Percentiles rank a stretch among this genome's conserved stretches.
These are phyloP conservation scores for Sesamia inferens DNA, from an alignment of 2,888 invertebrate species.

Conservation along the genomic window DNA sequence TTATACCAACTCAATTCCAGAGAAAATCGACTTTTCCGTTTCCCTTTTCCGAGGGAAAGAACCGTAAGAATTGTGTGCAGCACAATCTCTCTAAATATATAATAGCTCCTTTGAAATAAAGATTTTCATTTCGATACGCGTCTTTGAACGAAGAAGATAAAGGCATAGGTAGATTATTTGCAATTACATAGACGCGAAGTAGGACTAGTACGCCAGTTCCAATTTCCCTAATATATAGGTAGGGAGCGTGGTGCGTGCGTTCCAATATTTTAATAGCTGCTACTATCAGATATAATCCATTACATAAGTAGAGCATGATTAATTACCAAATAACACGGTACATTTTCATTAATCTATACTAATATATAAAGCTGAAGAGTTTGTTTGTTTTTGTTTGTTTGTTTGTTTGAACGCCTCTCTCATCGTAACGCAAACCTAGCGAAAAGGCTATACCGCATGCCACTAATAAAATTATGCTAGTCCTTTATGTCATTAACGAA, in stretches of 20 bases:
- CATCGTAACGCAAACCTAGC: no score
- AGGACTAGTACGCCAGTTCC: background rate
- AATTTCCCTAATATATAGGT: background rate
- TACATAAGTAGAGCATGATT: conserved; percentile 24
- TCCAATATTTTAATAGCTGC: conserved; percentile 37
- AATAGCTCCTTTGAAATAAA: conserved; percentile 36
- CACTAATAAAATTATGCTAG: no score
- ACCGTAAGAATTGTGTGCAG: conserved; percentile 35
- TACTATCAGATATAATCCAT: conserved; percentile 21
- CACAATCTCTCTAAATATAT: conserved; percentile 42
- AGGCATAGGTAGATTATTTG: conserved; percentile 8
- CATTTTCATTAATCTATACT: background rate
- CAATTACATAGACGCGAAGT: conserved; percentile 18
- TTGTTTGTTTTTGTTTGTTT: no score
- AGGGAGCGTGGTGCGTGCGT: background rate
- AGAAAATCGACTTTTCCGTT: conserved; percentile 55
- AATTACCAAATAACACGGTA: conserved; percentile 21
- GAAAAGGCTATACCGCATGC: no score
- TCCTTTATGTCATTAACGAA: no score
- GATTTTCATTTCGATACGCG: conserved; percentile 26
- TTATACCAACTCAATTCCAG: conserved; percentile 49
- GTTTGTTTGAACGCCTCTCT: no score
- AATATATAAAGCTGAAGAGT: no score
- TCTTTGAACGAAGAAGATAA: conserved; percentile 7
- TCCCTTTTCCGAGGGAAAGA: conserved; percentile 29